Evolutionary conservation across 2,888 invertebrate genomes (phyloP).

Genomic region (Rhamnusium bicolor): DNA sequence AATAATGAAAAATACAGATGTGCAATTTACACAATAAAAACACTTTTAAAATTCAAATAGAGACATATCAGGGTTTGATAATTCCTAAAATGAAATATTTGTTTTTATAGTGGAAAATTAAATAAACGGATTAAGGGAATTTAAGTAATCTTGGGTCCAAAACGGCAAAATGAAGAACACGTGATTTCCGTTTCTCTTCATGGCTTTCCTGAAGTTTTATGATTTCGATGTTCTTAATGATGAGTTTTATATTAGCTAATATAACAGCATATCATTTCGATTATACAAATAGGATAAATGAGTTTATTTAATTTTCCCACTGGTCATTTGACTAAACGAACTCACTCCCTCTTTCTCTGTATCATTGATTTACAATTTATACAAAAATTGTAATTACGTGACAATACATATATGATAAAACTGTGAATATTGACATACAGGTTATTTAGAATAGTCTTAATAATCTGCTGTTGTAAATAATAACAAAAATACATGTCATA

Average conservation of each 20-base stretch:
- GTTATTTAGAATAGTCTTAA: constrained; percentile 61
- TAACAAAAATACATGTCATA: constrained; percentile 36
- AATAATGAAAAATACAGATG: not conserved
- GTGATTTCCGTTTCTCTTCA: not conserved
- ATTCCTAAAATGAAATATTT: constrained; percentile 19
- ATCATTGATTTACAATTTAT: constrained; percentile 44
- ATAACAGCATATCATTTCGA: too few relatives aligned
- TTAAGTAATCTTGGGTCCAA: constrained; percentile 12
- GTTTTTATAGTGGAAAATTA: constrained; percentile 23
- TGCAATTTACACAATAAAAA: not conserved
- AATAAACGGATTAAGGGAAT: constrained; percentile 6
- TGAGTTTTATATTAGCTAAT: too few relatives aligned
- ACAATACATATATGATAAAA: constrained; percentile 63
- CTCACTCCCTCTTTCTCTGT: constrained; percentile 36
- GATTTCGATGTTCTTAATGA: too few relatives aligned
- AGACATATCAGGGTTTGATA: constrained; percentile 26
- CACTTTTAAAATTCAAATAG: not conserved
- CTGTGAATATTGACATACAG: constrained; percentile 64
- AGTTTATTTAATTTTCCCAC: constrained; percentile 27
- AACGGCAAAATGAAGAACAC: not conserved
- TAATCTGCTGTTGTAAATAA: constrained; percentile 47
- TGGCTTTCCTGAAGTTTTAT: not conserved
- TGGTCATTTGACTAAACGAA: constrained; percentile 11
- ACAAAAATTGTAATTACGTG: constrained; percentile 58
- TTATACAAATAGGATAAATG: constrained; percentile 9